A percentile compares a stretch with the other conserved stretches of the same genome.
phyloP scores from a whole-genome alignment of 2,113 vertebrate species.

The Chloropsis hardwickii region DNA sequence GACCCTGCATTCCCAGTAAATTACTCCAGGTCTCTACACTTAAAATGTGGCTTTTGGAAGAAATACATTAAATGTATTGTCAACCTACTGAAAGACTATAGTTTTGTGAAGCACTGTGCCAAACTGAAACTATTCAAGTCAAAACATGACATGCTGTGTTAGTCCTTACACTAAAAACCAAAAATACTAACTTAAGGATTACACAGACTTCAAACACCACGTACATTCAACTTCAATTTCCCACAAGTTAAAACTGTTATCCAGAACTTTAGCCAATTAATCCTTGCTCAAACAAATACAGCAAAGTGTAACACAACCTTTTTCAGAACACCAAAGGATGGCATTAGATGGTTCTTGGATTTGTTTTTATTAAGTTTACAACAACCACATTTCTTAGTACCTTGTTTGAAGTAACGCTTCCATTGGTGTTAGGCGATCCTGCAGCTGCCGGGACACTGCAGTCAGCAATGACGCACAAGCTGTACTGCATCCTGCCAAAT shows the following conservation, averaged over 20 bases:
- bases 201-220: neutral
- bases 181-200: neutral
- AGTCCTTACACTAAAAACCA: neutral
- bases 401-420: slow-evolving; percentile 96
- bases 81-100: neutral
- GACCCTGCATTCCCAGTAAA: neutral
- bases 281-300: neutral
- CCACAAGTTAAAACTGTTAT: neutral
- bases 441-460: slow-evolving; percentile 90
- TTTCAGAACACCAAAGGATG: neutral
- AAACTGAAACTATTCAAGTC: neutral
- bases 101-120: neutral
- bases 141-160: neutral
- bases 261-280: neutral
- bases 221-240: neutral
- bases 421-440: slow-evolving; percentile 93
- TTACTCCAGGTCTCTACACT: neutral
- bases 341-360: neutral
- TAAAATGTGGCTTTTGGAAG: neutral
- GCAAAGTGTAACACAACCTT: neutral
- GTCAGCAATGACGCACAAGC: slow-evolving; percentile 92
- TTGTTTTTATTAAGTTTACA: neutral
- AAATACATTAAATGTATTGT: neutral
- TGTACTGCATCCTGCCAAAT: slow-evolving; percentile 92
- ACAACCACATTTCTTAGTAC: slow-evolving; percentile 57